Percentiles rank a stretch among this genome's conserved stretches.
phyloP scores from a whole-genome alignment of 2,888 invertebrate genomes.

The Penaeus monodon region DNA sequence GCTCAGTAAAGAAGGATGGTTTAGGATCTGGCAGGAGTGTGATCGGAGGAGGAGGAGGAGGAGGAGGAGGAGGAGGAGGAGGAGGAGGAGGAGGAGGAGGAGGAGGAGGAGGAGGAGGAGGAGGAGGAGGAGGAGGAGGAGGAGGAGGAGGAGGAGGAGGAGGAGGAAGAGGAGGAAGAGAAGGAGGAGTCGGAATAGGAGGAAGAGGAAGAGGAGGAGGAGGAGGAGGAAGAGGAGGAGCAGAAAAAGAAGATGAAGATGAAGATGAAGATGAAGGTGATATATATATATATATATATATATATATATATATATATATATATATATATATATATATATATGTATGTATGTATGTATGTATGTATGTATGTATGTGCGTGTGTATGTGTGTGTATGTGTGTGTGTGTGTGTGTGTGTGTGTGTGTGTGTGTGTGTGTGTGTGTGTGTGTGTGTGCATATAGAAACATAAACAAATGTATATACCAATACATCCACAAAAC shows the following conservation, averaged over 20 bases:
- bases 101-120: neutral
- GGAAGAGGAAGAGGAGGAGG: neutral
- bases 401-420: conserved; percentile 20
- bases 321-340: too few relatives aligned
- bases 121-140: neutral
- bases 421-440: conserved; percentile 25
- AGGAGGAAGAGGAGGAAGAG: neutral
- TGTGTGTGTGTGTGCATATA: neutral
- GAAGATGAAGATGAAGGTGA: too few relatives aligned
- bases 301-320: too few relatives aligned
- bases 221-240: neutral
- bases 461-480: too few relatives aligned
- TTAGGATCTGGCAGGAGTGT: too few relatives aligned
- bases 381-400: neutral
- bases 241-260: too few relatives aligned
- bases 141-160: neutral
- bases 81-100: neutral
- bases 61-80: neutral
- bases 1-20: too few relatives aligned
- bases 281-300: too few relatives aligned
- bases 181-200: neutral
- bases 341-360: too few relatives aligned
- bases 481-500: too few relatives aligned
- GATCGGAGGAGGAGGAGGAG: too few relatives aligned
- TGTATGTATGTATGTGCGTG: neutral